Evolutionary conservation across 2,113 vertebrate species (phyloP).

Genomic region (Perognathus longimembris): DNA sequence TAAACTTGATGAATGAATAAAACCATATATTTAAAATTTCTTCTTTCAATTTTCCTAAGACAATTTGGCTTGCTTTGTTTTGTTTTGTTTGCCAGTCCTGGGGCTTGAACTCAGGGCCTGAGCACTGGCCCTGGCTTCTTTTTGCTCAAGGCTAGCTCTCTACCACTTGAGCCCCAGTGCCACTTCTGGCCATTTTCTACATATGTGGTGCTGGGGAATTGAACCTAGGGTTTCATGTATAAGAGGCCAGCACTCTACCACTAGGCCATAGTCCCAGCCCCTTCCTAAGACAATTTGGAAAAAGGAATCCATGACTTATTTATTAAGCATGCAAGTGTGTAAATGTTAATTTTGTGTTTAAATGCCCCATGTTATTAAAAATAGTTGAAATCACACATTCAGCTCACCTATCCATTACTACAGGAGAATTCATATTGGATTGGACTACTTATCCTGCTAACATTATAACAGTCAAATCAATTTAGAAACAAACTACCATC

Average conservation of each 20-base stretch:
- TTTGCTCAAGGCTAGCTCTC: no score
- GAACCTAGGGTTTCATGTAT: no score
- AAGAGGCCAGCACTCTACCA: no score
- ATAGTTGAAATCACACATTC: background rate
- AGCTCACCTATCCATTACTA: background rate
- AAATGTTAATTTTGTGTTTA: background rate
- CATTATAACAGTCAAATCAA: background rate
- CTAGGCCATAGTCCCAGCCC: no score
- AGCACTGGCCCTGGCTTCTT: no score
- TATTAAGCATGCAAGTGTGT: background rate
- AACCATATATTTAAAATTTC: background rate
- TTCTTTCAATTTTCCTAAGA: background rate
- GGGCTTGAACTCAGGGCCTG: no score
- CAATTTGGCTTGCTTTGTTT: no score
- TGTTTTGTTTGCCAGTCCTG: no score
- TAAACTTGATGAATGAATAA: background rate
- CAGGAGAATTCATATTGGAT: background rate
- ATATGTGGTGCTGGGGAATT: no score
- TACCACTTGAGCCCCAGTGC: no score
- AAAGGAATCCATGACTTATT: background rate
- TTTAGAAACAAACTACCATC: background rate
- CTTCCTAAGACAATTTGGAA: no score
- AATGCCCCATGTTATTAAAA: background rate
- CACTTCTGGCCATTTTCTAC: no score
- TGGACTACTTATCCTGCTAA: background rate